Evolutionary conservation across 2,888 invertebrate species (phyloP), one percentile per base, ranked within the genome.

Genomic region (Zeuzera pyrina): DNA sequence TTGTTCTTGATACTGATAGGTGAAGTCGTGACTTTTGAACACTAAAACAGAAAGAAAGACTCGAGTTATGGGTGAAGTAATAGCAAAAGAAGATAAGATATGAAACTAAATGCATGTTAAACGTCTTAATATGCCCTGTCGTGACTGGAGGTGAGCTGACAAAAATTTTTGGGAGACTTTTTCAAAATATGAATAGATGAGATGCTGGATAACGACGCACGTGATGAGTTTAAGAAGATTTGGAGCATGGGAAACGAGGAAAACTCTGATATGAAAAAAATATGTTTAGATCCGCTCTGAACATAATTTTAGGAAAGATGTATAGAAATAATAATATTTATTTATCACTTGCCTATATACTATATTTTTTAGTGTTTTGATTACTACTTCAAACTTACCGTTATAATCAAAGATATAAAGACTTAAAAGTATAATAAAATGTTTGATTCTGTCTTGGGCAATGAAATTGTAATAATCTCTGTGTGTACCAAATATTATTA

Each of bases 1-100:
- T 72, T 88, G 89, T 72, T 89, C 88, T 72, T 89, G 85, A 79
- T 88, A 84, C 78, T 84, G 81, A 73, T 84, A 81, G 57, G 66
- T 87, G 66, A 88, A 86, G 68, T 91, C 91, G 83, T 89, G 89
- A 79, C 90, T 89, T 78, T 94, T 94, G 84, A 94, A 91, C 71
- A 94, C 95, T 95, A 91, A 68, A 92, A 93, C 85, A 85, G 73
- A 85, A 76, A 73, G 79, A 83, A 83, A 81, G 70, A 83, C 73
- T n/a, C 54, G 65, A 62, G 67, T 81, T 77, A 81, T 77, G 81
- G 71, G 69, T 73, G 63, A 69, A 69, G 73, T 76, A 54, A 78
- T 76, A 79, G 73, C 72, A 62, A 68, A 41, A 19, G 45, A 39
- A 74, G 81, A 83, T 81, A 77, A 81, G 81, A 81, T 81, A 83